Conservation (phyloP, 2,113 vertebrate species). For the Pica pica region DNA sequence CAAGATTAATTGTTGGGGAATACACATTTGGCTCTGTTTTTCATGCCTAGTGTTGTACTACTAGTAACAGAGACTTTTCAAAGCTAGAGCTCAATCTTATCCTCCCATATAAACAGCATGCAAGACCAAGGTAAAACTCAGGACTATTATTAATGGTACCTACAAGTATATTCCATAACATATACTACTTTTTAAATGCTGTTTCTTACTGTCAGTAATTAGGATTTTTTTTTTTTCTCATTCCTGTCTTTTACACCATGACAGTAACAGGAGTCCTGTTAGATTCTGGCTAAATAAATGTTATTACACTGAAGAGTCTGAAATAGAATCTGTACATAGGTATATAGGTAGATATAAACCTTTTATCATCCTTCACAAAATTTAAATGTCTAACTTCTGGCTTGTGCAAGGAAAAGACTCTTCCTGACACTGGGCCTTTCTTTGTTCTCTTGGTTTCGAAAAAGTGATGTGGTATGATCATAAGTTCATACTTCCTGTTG, state of each 20-base stretch:
- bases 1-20: background rate
- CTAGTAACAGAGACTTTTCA: background rate
- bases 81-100: background rate
- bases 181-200: background rate
- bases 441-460: background rate
- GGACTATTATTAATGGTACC: background rate
- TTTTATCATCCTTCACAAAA: background rate
- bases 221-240: background rate
- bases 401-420: background rate
- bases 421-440: background rate
- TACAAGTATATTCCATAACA: background rate
- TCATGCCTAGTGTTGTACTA: background rate
- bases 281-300: background rate
- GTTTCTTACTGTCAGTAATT: background rate
- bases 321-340: background rate
- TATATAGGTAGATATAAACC: background rate
- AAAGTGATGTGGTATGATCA: background rate
- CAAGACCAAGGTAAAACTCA: background rate
- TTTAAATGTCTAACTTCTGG: background rate
- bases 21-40: conserved; percentile 2
- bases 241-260: background rate
- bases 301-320: background rate
- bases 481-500: background rate
- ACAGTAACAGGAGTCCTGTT: background rate
- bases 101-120: background rate